A percentile compares a stretch with the other conserved stretches of the same genome.
Evolutionary conservation across 2,113 vertebrate genomes (phyloP).

Genomic region (Eptesicus fuscus): DNA sequence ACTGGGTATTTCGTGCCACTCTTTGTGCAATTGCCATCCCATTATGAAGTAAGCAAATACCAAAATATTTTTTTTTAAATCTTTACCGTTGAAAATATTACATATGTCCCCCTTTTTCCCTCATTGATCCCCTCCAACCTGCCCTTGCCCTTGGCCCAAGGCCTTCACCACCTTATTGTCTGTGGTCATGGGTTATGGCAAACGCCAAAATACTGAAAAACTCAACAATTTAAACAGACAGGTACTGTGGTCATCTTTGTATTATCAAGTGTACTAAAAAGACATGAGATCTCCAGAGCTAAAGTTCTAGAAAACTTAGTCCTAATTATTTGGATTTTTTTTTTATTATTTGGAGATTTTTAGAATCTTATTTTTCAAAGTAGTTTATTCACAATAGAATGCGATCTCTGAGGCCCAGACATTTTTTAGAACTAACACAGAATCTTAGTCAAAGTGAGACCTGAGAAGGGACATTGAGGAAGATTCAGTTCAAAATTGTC

Average conservation of each 20-base stretch:
- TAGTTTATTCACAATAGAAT: not conserved
- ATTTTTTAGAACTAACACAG: not conserved
- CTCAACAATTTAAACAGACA: not conserved
- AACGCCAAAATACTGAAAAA: not conserved
- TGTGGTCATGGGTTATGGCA: too few species aligned
- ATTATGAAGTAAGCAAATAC: not conserved
- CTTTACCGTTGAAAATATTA: too few species aligned
- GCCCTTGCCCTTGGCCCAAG: too few species aligned
- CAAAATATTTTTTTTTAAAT: too few species aligned
- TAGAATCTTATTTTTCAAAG: not conserved
- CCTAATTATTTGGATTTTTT: not conserved
- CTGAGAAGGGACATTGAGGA: not conserved
- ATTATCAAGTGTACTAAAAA: not conserved
- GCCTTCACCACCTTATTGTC: too few species aligned
- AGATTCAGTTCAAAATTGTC: not conserved
- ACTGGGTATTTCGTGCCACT: not conserved
- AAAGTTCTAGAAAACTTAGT: not conserved
- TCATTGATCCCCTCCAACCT: too few species aligned
- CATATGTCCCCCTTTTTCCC: too few species aligned
- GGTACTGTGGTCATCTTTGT: not conserved
- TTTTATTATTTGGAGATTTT: not conserved
- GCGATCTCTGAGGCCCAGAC: not conserved
- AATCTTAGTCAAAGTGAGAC: not conserved
- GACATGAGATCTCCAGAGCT: not conserved
- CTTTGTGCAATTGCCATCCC: not conserved